Base-by-base conservation (phyloP, 2,797 vertebrate genomes). In the Botia almorhae region DNA sequence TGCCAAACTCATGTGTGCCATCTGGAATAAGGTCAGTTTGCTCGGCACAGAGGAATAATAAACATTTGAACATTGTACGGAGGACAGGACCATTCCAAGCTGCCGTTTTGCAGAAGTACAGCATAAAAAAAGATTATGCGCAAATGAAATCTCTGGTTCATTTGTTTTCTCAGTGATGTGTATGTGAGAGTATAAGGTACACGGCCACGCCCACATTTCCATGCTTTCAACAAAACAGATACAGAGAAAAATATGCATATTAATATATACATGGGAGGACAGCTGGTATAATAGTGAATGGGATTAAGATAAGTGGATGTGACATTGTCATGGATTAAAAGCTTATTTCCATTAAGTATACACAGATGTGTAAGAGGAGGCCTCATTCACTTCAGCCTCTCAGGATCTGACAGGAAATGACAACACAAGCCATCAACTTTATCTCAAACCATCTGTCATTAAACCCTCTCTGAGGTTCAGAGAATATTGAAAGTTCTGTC, bases 241-340 rank as follows among this genome's bases (percentile, higher is more conserved):
- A 65, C 7, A 12, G 33, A 50, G 71, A 64, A 51, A 55, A n/a
- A 17, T 21, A 74, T 58, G 58, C 60, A 71, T 43, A 65, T 58
- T 33, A 67, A 71, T 29, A 29, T 53, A 63, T 61, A 46, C 74
- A 67, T 17, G 29, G 21, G 77, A n/a, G 26, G 60, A 61, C 60
- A 61, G 60, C 60, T 43, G 39, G 68, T 74, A 69, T 83, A 83
- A 86, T 71, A 74, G 80, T 63, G 78, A 84, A 82, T 67, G 76
- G 82, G 85, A 87, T 90, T 90, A 87, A 80, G 78, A 75, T 55
- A 26, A 26, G 61, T 68, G 73, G 69, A 56, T 82, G 85, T 74
- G 72, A 77, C 56, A 63, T 78, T 81, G 75, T 76, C 51, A 50
- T 79, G 61, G 87, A 88, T 89, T 88, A 89, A 83, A 72, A 64